phyloP scores from a whole-genome alignment of 2,113 vertebrate genomes.

The Lepisosteus osseus region DNA sequence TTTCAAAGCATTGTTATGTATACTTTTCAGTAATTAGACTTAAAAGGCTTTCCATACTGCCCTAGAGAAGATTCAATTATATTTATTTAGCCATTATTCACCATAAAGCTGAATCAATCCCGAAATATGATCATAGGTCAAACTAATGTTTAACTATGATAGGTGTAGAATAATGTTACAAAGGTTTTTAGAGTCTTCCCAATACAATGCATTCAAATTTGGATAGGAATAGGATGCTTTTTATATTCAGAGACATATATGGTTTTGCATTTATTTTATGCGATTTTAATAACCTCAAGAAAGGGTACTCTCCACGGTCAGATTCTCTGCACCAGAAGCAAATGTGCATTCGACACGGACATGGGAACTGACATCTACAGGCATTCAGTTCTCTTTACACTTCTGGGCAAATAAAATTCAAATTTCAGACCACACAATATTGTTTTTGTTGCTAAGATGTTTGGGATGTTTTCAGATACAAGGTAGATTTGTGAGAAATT shows the following conservation, averaged over 20 bases:
- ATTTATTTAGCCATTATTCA: no score
- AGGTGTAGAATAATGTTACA: neutral
- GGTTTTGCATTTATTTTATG: neutral
- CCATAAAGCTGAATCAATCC: neutral
- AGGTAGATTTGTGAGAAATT: neutral
- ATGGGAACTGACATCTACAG: neutral
- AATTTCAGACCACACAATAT: neutral
- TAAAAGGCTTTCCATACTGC: neutral
- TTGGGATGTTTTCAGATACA: neutral
- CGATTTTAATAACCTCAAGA: constrained; percentile 4
- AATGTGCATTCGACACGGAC: neutral
- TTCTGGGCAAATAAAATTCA: neutral
- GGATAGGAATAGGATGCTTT: neutral
- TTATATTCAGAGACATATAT: neutral
- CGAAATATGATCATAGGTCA: neutral
- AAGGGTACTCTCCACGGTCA: neutral
- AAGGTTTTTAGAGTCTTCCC: neutral
- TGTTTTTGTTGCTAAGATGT: neutral
- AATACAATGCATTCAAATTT: neutral
- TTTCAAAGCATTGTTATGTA: no score
- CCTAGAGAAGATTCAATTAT: neutral
- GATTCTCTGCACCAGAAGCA: constrained; percentile 6
- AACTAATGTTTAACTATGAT: neutral
- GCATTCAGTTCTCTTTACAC: neutral
- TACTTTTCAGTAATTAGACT: neutral